phyloP scores from a whole-genome alignment of 2,797 vertebrate genomes.

The Epinephelus coioides region DNA sequence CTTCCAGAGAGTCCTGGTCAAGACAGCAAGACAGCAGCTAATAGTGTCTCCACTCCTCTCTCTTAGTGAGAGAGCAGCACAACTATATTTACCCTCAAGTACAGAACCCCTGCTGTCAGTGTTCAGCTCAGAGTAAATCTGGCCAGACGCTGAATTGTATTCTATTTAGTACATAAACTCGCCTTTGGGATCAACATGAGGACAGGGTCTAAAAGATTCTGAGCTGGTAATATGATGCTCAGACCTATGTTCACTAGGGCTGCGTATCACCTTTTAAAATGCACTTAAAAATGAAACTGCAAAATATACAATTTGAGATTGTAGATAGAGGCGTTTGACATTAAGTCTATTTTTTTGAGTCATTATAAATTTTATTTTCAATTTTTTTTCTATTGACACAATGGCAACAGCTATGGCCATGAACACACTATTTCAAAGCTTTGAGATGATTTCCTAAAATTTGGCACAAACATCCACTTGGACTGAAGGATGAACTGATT shows the following conservation, averaged over 20 bases:
- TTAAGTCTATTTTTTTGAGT: neutral
- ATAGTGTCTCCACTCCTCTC: conserved; percentile 23
- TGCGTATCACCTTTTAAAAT: neutral
- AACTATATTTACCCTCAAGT: conserved; percentile 43
- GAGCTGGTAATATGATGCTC: neutral
- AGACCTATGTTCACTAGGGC: conserved; percentile 6
- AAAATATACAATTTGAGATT: neutral
- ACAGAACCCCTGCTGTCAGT: conserved; percentile 39
- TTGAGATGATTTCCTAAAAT: too few relatives aligned
- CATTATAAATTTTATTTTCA: neutral
- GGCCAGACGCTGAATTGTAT: conserved; percentile 14
- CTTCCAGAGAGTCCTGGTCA: too few relatives aligned
- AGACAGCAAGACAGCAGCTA: neutral
- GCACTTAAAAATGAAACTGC: too few relatives aligned
- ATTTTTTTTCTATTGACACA: neutral
- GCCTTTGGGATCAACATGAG: neutral
- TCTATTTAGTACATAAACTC: neutral
- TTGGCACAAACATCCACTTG: too few relatives aligned
- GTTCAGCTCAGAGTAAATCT: conserved; percentile 20
- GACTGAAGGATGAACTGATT: too few relatives aligned
- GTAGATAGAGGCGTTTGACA: neutral
- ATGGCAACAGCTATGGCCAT: neutral
- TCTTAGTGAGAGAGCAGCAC: conserved; percentile 32
- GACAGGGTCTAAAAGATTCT: rapidly evolving
- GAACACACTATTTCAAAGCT: too few relatives aligned